phyloP scores from a whole-genome alignment of 1,140 invertebrate genomes.

The Drosophila varians region DNA sequence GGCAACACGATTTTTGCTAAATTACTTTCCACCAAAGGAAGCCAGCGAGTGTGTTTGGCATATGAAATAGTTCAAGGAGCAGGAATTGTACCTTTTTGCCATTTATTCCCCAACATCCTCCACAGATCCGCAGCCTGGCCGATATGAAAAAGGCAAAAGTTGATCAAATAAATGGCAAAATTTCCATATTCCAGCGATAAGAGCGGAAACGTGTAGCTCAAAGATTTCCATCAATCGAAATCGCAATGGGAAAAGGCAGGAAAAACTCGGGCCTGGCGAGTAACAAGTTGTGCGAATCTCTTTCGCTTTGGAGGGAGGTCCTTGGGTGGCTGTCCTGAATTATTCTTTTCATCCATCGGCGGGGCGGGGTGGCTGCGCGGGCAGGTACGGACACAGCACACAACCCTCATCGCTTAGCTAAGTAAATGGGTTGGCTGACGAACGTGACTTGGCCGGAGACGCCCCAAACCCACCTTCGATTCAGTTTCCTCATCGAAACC shows the following conservation, averaged over 20 bases:
- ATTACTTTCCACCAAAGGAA: constrained; percentile 46
- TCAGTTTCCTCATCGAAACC: background rate
- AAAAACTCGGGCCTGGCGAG: constrained; percentile 17
- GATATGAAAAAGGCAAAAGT: constrained; percentile 77
- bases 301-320: constrained; percentile 24
- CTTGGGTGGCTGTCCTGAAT: constrained; percentile 11
- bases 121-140: constrained; percentile 17
- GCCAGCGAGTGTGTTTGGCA: constrained; percentile 44
- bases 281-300: constrained; percentile 73
- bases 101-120: constrained; percentile 57
- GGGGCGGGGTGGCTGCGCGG: constrained; percentile 11
- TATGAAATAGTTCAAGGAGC: constrained; percentile 69
- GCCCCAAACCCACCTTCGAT: background rate
- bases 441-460: constrained; percentile 62
- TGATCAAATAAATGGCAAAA: constrained; percentile 80
- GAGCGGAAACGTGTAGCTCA: constrained; percentile 66
- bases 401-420: constrained; percentile 78
- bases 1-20: constrained; percentile 77
- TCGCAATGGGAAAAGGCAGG: constrained; percentile 22
- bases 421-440: constrained; percentile 76
- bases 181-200: constrained; percentile 78
- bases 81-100: constrained; percentile 69
- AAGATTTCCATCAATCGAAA: constrained; percentile 69
- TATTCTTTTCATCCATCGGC: background rate
- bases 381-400: constrained; percentile 56